Percentiles rank a stretch among this genome's conserved stretches.
These are phyloP conservation scores for Morpho deidamia DNA, from an alignment of 2,888 invertebrate species.

Conservation along the genomic window DNA sequence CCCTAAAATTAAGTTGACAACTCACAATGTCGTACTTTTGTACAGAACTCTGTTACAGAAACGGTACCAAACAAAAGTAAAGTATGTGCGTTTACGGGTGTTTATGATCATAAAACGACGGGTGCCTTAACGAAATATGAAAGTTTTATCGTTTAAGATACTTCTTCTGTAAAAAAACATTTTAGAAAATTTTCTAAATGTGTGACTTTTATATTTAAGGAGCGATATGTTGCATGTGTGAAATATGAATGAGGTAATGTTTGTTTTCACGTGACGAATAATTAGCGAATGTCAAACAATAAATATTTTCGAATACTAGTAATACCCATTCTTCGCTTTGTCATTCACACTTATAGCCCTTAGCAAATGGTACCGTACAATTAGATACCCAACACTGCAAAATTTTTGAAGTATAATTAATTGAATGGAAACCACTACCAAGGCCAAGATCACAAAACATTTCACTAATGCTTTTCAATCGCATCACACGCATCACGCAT, in stretches of 20 bases:
- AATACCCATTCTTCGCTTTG: constrained; percentile 3
- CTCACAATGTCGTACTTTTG: no score
- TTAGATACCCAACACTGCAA: constrained; percentile 44
- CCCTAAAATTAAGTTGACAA: no score
- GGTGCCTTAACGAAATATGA: no score
- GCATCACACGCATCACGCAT: no score
- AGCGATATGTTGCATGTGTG: neutral
- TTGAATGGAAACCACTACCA: constrained; percentile 45
- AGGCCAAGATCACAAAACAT: constrained; percentile 53
- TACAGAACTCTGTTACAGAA: no score
- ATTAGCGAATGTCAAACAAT: constrained; percentile 10
- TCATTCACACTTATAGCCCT: constrained; percentile 62
- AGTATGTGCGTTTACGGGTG: no score
- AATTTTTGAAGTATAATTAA: constrained; percentile 36
- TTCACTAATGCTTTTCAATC: constrained; percentile 23
- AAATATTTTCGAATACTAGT: constrained; percentile 6
- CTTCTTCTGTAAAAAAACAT: no score
- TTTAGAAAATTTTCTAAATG: no score
- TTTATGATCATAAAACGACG: no score
- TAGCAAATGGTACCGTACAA: constrained; percentile 43
- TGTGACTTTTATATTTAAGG: no score
- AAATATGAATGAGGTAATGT: neutral
- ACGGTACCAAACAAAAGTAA: no score
- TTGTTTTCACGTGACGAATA: constrained; percentile 3
- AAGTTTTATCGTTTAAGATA: no score